Evolutionary conservation across 2,888 invertebrate species (phyloP).

Genomic region (Merodon equestris): DNA sequence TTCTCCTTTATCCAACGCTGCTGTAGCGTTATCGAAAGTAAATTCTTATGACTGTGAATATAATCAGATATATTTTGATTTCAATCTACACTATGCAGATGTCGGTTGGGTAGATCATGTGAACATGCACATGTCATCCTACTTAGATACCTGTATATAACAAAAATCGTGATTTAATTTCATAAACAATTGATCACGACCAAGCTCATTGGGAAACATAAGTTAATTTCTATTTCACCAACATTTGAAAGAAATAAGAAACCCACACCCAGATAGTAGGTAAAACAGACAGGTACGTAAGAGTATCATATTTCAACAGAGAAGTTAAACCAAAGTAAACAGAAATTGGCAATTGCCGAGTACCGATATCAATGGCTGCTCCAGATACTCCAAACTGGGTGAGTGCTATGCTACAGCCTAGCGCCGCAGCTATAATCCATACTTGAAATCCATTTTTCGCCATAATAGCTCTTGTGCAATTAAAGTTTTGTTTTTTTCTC

Average conservation of each 20-base stretch:
- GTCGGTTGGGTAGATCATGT: too few species aligned
- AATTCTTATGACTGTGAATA: too few species aligned
- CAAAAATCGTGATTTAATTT: too few species aligned
- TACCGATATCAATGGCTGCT: slow-evolving; percentile 52
- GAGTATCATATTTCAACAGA: background rate
- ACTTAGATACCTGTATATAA: too few species aligned
- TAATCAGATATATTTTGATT: too few species aligned
- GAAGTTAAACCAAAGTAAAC: background rate
- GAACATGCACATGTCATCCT: too few species aligned
- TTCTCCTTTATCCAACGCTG: too few species aligned
- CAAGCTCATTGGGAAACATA: too few species aligned
- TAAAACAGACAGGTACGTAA: background rate
- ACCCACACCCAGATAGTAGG: background rate
- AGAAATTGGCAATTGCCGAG: background rate
- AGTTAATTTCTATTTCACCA: background rate
- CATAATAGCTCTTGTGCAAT: slow-evolving; percentile 28
- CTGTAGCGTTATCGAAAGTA: too few species aligned
- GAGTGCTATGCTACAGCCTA: slow-evolving; percentile 25
- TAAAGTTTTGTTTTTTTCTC: slow-evolving; percentile 11
- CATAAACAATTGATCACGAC: too few species aligned
- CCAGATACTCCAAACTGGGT: slow-evolving; percentile 32
- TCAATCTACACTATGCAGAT: too few species aligned
- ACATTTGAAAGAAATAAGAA: background rate
- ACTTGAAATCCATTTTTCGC: slow-evolving; percentile 22
- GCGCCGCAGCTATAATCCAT: slow-evolving; percentile 47